phyloP scores from a whole-genome alignment of 2,888 invertebrate species.

The Hydrotaea cyrtoneurina region DNA sequence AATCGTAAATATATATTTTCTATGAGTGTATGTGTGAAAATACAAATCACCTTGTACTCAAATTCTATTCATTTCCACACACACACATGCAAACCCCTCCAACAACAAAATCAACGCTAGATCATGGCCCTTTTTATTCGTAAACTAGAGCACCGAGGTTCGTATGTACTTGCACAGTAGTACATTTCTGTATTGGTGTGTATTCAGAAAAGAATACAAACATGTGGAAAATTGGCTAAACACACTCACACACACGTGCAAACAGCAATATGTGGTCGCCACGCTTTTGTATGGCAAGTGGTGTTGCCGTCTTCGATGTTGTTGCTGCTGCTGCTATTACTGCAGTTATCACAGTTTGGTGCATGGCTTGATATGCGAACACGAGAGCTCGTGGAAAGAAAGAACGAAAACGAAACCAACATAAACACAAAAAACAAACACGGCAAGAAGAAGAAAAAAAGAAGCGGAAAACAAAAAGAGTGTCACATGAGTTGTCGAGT shows the following conservation, averaged over 20 bases:
- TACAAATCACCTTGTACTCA: slow-evolving; percentile 38
- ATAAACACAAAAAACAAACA: not conserved
- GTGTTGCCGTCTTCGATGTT: no score
- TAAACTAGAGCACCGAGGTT: slow-evolving; percentile 3
- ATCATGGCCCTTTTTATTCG: slow-evolving; percentile 29
- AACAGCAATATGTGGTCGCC: not conserved
- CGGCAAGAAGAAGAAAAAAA: not conserved
- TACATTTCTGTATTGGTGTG: not conserved
- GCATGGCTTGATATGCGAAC: no score
- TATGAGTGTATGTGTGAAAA: not conserved
- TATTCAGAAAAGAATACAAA: not conserved
- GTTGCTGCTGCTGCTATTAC: not conserved
- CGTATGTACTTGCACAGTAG: not conserved
- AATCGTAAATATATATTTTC: no score
- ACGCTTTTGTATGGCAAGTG: not conserved
- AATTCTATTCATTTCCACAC: slow-evolving; percentile 7
- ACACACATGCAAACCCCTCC: not conserved
- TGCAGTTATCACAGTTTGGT: not conserved
- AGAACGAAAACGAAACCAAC: not conserved
- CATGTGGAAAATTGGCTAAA: not conserved
- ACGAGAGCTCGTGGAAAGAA: not conserved
- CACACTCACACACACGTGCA: not conserved
- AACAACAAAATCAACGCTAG: not conserved
- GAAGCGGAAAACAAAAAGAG: slow-evolving; percentile 27
- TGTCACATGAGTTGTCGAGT: slow-evolving; percentile 15